Evolutionary conservation across 2,888 invertebrate genomes (phyloP), one percentile per base, ranked within the genome.

Genomic region (Onthophagus sagittarius): DNA sequence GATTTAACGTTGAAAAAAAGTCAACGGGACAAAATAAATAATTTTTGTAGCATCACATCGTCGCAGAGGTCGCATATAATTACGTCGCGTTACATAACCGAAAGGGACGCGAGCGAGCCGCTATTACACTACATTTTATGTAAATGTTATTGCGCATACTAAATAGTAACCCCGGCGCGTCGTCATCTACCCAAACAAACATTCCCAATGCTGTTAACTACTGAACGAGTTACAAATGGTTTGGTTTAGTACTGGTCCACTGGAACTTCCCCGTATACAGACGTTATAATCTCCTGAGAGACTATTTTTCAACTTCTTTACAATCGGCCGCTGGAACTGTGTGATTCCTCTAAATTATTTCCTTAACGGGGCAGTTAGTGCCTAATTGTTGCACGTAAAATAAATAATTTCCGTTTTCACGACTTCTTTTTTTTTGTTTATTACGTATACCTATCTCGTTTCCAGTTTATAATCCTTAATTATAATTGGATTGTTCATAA

Each of bases 381-480:
- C 75, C 76, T 78, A 78, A 78, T 78, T 78, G 78, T 77, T 73
- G 74, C 76, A 77, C 76, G 73, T 77, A 78, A 78, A 78, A 75
- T 76, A 76, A 67, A 67, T 67, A 67, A 67, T n/a, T 23, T 23
- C 64, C 3, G 23, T 23, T 23, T 23, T 23, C 23, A 23, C n/a
- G n/a, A n/a, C 23, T 23, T 3, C 3, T 23, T 23, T 23, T 23
- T 23, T 23, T 23, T 23, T 2, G 23, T 23, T 23, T 23, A 23
- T 23, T 23, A 23, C 23, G 3, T 23, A 23, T 23, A 23, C 23
- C 23, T 23, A 23, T 23, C 23, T 23, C 23, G 23, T 23, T 23
- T 23, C 23, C 2, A 23, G 3, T 23, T 23, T 23, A 23, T 23
- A 23, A 23, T 23, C 23, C 3, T 23, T 23, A 23, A 23, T 23